phyloP scores from a whole-genome alignment of 2,888 invertebrate genomes.

The Bombylius discolor region DNA sequence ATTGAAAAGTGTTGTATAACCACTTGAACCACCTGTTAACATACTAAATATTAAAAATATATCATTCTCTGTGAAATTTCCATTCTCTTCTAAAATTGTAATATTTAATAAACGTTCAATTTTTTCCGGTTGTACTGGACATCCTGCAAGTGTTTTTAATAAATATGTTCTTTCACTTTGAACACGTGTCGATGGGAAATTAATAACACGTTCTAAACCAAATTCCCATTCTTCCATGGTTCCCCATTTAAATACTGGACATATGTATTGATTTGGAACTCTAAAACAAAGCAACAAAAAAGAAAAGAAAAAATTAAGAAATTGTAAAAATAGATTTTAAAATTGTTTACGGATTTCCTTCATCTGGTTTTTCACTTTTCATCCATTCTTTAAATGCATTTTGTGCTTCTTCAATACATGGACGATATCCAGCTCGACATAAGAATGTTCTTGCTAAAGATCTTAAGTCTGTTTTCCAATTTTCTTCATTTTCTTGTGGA shows the following conservation, averaged over 20 bases:
- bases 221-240: constrained; percentile 70
- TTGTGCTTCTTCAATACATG: constrained; percentile 64
- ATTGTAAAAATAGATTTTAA: not conserved
- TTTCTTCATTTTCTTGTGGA: constrained; percentile 45
- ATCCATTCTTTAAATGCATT: constrained; percentile 63
- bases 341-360: constrained; percentile 59
- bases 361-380: constrained; percentile 57
- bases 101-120: constrained; percentile 53
- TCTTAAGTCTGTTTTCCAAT: constrained; percentile 54
- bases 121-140: constrained; percentile 57
- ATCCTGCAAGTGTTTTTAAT: constrained; percentile 64
- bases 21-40: constrained; percentile 55
- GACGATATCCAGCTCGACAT: constrained; percentile 61
- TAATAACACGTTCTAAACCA: constrained; percentile 59
- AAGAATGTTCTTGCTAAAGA: constrained; percentile 56
- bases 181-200: constrained; percentile 57
- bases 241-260: constrained; percentile 74
- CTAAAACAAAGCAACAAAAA: constrained; percentile 33
- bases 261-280: constrained; percentile 60
- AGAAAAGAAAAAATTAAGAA: not conserved
- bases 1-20: constrained; percentile 57
- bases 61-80: constrained; percentile 64
- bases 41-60: constrained; percentile 61
- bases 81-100: constrained; percentile 53
- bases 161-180: constrained; percentile 65